These are phyloP conservation scores for Pristionchus entomophagus DNA, from an alignment of 2,888 invertebrate species.

Conservation along the genomic window DNA sequence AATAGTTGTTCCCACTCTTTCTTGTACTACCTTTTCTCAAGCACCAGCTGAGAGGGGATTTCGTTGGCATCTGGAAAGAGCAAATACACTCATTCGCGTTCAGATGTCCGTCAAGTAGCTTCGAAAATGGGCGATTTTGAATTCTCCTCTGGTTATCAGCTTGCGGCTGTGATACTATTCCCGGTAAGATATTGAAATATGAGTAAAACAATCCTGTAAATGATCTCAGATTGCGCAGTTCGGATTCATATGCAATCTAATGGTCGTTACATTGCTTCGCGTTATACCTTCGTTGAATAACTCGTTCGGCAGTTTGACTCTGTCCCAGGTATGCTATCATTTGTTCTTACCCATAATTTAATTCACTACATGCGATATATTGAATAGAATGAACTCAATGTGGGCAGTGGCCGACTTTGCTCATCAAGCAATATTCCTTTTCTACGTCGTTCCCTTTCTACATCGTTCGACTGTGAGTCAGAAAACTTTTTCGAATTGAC, in stretches of 20 bases:
- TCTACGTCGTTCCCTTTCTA: conserved; percentile 1
- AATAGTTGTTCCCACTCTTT: no score
- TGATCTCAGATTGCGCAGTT: conserved; percentile 51
- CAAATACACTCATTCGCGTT: no score
- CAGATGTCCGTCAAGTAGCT: no score
- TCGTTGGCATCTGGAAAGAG: no score
- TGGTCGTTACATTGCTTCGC: conserved; percentile 54
- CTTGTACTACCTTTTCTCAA: no score
- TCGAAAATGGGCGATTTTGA: conserved; percentile 14
- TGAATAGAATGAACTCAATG: neutral
- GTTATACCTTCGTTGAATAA: conserved; percentile 54
- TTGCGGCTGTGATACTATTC: neutral
- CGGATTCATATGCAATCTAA: conserved; percentile 57
- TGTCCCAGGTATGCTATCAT: conserved; percentile 56
- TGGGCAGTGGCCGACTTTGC: conserved; percentile 3
- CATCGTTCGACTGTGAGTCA: conserved; percentile 37
- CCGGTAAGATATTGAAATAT: neutral
- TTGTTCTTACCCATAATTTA: no score
- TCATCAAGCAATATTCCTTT: conserved; percentile 37
- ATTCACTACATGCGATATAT: no score
- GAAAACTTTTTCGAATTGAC: no score
- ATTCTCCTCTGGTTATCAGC: neutral
- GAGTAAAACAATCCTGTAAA: no score
- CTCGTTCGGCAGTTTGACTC: conserved; percentile 56
- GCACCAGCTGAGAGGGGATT: no score